Evolutionary conservation across 1,140 invertebrate genomes (phyloP), one percentile per base, ranked within the genome.

Genomic region (Scaptomyza montana): DNA sequence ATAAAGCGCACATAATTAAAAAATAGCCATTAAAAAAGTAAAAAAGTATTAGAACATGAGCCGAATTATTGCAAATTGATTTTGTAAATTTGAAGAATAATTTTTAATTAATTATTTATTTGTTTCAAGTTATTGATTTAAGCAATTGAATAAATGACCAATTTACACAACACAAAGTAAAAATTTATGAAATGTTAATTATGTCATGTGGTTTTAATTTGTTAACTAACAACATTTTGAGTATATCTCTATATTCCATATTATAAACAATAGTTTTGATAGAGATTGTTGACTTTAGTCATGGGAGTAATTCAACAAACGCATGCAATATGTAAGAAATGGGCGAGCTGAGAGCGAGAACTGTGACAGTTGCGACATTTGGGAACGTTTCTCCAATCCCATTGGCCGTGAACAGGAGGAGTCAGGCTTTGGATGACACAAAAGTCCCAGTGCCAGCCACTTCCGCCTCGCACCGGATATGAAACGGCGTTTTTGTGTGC

Each of bases 381-480:
- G 56, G 55, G 39, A 25, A 19, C 13, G 25, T 49, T 60, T 77
- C 72, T 79, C 67, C 64, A 77, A 74, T 64, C 62, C 54, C 72
- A 53, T 43, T 65, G 51, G 65, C 60, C 76, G 74, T 75, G 74
- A 54, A 9, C 43, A 60, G 33, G 63, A 60, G 33, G 63, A 71
- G 64, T 54, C 62, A 6, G 77, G 80, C 78, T 86, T 85, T 86
- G 72, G 77, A 51, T 68, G 46, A 60, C 77, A 69, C 54, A 66
- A 57, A 59, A 71, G 62, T 71, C 70, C 51, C 68, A 61, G 59
- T 67, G 69, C 61, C 80, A 68, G 74, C 74, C 82, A 82, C 84
- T 76, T 89, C 82, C 84, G 82, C 60, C 59, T 72, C 53, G 76
- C 68, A 79, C 75, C 81, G 82, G 82, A 87, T 87, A 87, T 87